Base-by-base conservation (phyloP, 1,140 invertebrate species). In the Plodia interpunctella region DNA sequence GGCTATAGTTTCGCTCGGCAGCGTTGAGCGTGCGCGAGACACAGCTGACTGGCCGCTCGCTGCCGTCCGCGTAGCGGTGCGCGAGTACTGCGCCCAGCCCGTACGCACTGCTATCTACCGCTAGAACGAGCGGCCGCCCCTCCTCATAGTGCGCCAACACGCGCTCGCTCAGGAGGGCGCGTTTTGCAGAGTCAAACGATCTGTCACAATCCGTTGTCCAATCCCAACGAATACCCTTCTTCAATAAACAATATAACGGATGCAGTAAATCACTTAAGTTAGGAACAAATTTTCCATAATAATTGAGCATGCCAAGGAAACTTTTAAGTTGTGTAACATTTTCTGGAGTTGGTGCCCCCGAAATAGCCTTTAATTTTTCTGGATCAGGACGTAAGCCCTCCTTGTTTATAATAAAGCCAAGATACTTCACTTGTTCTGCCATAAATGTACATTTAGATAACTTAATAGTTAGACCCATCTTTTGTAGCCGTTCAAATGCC, bases 1-100 rank as follows among this genome's bases (percentile, higher is more conserved):
- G 87, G 15, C 76, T 71, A 69, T 92, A 93, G 10, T 90, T 90
- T 63, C 73, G 66, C 69, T 93, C 88, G 2, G 87, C 70, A 5
- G 55, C 38, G 17, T 70, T 85, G 9, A 93, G 68, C 5, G 88
- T 84, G 21, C 84, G 71, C n/a, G 90, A 92, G 0, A 80, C 89
- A 70, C 72, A 92, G 13, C 78, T 76, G 18, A 93, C 87, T 0
- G 90, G 90, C 25, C 72, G 28, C 28, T 28, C 28, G 28, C 28
- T 28, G n/a, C 73, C 78, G 66, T 90, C 74, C 15, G 64, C 11
- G 19, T 79, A 66, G 0, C 54, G 62, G 60, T 92, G 91, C 2
- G 79, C 78, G 0, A 93, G 61, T 6, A 91, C 79, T 2, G 80
- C 83, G 0, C 91, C 90, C 3, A 92, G 66, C 13, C 89, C 91